Base-by-base conservation (phyloP, 2,797 vertebrate species). In the Phalloptychus januarius region DNA sequence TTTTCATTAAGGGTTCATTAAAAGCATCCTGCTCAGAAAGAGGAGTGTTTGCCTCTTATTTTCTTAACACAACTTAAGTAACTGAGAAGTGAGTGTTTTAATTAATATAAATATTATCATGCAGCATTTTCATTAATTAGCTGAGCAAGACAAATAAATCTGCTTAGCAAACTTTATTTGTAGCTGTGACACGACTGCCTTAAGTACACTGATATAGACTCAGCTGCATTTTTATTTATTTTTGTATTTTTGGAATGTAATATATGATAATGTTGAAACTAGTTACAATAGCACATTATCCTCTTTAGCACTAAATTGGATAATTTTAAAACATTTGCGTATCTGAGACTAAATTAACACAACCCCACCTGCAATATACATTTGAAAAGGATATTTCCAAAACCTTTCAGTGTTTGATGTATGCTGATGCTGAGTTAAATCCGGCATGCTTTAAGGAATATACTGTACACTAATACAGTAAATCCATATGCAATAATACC, bases 401-500 rank as follows among this genome's bases (percentile, higher is more conserved):
- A 71, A 78, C 63, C 54, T 73, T 71, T 31, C 12, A 69, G 74
- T 63, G 73, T 52, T 86, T 79, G 82, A 82, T 67, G 25, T 76
- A 71, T 75, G 77, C 70, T 61, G 78, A 67, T 71, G 52, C 75
- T 76, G 87, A 87, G 84, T 76, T 79, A 85, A 88, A 79, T 67
- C 71, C 46, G 84, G 71, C 78, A 84, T 76, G 79, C 67, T 85
- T 88, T 67, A 83, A 75, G 81, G 78, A 80, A 85, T 88, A 77
- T 85, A 81, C 79, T 74, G 69, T 77, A 83, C 77, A 77, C 63
- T 65, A 38, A 61, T 78, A 83, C 83, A 89, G 85, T 86, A 86
- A 88, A 91, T 88, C 86, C 88, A 89, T 83, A 88, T 67, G 74
- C 76, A 84, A 83, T 76, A 79, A 87, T 79, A 86, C 79, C 83